Evolutionary conservation across 1,140 invertebrate genomes (phyloP), one percentile per base, ranked within the genome.

Genomic region (Cyclargus thomasi): DNA sequence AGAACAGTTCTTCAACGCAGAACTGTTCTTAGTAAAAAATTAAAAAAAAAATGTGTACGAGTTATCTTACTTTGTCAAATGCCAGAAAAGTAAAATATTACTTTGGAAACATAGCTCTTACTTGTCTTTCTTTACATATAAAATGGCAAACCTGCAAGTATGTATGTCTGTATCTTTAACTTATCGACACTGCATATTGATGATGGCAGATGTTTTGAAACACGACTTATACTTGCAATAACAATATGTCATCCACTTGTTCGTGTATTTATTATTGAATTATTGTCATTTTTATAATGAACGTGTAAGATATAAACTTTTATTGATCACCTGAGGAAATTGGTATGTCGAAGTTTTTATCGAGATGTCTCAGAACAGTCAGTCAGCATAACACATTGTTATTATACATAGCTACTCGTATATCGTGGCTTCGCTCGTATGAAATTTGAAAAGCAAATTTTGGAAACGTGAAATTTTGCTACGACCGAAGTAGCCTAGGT

Each of bases 171-270:
- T 55, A 65, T 65, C 64, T 65, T 53, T 23, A 17, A 65, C n/a
- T 55, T 57, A 65, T 65, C 64, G 64, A 65, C 64, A 65, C 22
- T n/a, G n/a, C 53, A 59, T 59, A 21, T 59, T 53, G 20, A 55
- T n/a, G 21, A 47, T 47, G 10, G 53, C 47, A 55, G 64, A 53
- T 65, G 47, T 53, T 55, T 65, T 16, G 35, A 47, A 55, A 65
- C 53, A 65, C 53, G 53, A 57, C 47, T 55, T 18, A 21, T 53
- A 64, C 5, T 64, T 21, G 63, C 63, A n/a, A 64, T 64, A 53
- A 47, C 36, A 64, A 64, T 22, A 53, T n/a, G 47, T 16, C 47
- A 17, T 35, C 14, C 29, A 29, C 29, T 29, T 29, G 29, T 0
- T 7, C 35, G 17, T 8, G 35, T 62, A 23, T 23, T 22, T 59